phyloP scores from a whole-genome alignment of 2,888 invertebrate genomes.

The Ectropis crepuscularia region DNA sequence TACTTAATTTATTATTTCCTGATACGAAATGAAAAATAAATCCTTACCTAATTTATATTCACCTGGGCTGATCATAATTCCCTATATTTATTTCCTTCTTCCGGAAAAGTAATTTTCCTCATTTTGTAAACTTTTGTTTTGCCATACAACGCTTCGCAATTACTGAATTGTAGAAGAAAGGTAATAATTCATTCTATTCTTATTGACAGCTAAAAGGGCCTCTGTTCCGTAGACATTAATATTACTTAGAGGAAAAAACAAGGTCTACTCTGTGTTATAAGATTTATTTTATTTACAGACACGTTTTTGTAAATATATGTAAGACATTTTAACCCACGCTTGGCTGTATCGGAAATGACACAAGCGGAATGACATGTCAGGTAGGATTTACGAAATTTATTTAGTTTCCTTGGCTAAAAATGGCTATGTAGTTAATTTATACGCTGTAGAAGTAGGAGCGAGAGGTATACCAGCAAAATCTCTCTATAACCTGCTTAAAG shows the following conservation, averaged over 20 bases:
- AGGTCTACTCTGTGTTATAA: conserved; percentile 19
- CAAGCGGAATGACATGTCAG: not conserved
- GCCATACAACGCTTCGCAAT: conserved; percentile 20
- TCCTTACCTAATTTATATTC: conserved; percentile 18
- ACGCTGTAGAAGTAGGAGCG: too few species aligned
- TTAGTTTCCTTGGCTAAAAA: not conserved
- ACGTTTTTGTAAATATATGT: conserved; percentile 34
- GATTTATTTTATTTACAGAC: conserved; percentile 43
- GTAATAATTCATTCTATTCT: conserved; percentile 34
- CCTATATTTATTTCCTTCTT: conserved; percentile 18
- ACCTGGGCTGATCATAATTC: conserved; percentile 20
- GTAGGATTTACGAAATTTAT: conserved; percentile 3
- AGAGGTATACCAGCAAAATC: too few species aligned
- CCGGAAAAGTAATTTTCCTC: conserved; percentile 22
- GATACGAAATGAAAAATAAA: conserved; percentile 7
- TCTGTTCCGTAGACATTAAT: conserved; percentile 35
- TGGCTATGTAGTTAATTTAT: too few species aligned
- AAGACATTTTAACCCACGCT: conserved; percentile 22
- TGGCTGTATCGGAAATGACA: conserved; percentile 17
- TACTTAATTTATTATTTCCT: not conserved
- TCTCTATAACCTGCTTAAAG: too few species aligned
- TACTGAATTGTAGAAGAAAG: conserved; percentile 16
- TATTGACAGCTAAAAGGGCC: conserved; percentile 33
- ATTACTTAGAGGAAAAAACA: conserved; percentile 42
- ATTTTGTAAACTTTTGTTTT: conserved; percentile 14